Evolutionary conservation across 1,140 invertebrate species (phyloP).

Genomic region (Drosophila auraria): DNA sequence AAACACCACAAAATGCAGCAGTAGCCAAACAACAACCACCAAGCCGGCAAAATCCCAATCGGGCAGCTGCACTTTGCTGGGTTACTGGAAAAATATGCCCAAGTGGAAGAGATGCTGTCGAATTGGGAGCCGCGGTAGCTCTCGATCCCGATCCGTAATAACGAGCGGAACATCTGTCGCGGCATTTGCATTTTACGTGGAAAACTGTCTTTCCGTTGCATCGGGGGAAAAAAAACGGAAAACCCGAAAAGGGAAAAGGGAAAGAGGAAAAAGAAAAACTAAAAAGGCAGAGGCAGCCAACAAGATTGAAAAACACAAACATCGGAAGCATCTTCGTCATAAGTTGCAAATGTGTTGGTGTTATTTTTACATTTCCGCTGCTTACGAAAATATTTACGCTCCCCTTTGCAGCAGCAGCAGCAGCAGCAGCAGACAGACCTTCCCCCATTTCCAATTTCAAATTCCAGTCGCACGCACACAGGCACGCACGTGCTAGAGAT

Average conservation of each 20-base stretch:
- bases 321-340: slow-evolving; percentile 51
- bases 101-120: slow-evolving; percentile 42
- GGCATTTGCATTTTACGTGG: slow-evolving; percentile 69
- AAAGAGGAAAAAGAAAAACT: slow-evolving; percentile 8
- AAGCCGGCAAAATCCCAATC: slow-evolving; percentile 57
- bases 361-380: slow-evolving; percentile 83
- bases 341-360: slow-evolving; percentile 71
- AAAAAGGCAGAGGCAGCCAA: slow-evolving; percentile 21
- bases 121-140: slow-evolving; percentile 25
- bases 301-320: slow-evolving; percentile 59
- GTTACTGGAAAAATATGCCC: slow-evolving; percentile 26
- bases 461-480: slow-evolving; percentile 62
- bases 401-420: slow-evolving; percentile 12
- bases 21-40: slow-evolving; percentile 43
- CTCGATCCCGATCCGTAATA: slow-evolving; percentile 46
- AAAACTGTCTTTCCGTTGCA: slow-evolving; percentile 67
- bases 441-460: slow-evolving; percentile 45
- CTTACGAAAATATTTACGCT: slow-evolving; percentile 76
- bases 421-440: slow-evolving; percentile 14
- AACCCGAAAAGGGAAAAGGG: slow-evolving; percentile 1
- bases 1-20: slow-evolving; percentile 28
- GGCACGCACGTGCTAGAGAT: slow-evolving; percentile 27
- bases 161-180: slow-evolving; percentile 73
- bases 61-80: slow-evolving; percentile 53
- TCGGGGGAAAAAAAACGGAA: slow-evolving; percentile 17